Percentiles rank a stretch among this genome's conserved stretches.
Conservation (phyloP, 2,113 vertebrate genomes). For the Centropristis striata region DNA sequence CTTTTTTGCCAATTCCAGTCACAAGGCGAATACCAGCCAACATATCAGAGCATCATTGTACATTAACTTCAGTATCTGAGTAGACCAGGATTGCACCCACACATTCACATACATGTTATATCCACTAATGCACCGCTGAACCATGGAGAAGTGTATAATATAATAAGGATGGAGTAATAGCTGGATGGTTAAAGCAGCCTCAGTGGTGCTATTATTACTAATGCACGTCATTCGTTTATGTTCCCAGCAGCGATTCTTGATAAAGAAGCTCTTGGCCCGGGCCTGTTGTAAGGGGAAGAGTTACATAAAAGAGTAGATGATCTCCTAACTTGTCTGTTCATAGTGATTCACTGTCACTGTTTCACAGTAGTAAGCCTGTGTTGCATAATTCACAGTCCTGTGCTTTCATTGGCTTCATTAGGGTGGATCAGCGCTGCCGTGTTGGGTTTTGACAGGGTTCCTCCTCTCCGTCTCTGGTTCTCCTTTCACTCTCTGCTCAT, state of each 20-base stretch:
- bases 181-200: background rate
- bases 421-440: slow-evolving; percentile 27
- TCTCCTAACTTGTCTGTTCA: slow-evolving; percentile 13
- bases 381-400: slow-evolving; percentile 52
- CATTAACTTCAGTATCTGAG: background rate
- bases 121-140: background rate
- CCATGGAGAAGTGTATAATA: background rate
- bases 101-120: background rate
- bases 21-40: no score
- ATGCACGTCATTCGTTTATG: background rate
- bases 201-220: background rate
- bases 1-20: no score
- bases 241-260: background rate
- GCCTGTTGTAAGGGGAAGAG: slow-evolving; percentile 10
- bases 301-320: slow-evolving; percentile 5
- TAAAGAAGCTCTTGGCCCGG: background rate
- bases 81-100: background rate
- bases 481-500: background rate
- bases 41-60: no score
- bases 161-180: background rate
- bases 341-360: slow-evolving; percentile 9
- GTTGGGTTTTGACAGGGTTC: slow-evolving; percentile 25
- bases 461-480: background rate
- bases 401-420: slow-evolving; percentile 34
- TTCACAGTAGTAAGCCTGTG: slow-evolving; percentile 21